Evolutionary conservation across 2,113 vertebrate genomes (phyloP), one percentile per base, ranked within the genome.

Genomic region (Rafetus swinhoei): DNA sequence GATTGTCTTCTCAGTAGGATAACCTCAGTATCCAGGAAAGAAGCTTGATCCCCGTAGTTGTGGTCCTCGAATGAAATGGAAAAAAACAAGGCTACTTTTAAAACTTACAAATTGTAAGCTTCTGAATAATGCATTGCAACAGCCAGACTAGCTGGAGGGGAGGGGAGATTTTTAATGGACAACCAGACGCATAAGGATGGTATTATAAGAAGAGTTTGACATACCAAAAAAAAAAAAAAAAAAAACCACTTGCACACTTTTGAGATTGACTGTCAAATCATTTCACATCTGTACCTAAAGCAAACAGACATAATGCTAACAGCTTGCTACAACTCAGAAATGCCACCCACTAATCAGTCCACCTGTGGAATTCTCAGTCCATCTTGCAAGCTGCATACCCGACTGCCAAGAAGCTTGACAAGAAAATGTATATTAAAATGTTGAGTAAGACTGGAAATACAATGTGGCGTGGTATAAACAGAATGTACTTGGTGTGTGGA

Each of bases 301-400:
- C 98, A 98, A 98, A 98, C 98, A 98, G 98, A 98, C 98, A 98
- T 98, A 98, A 98, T 98, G 98, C 97, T 98, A 98, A 98, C 98
- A 98, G 98, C 98, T 98, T 98, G 98, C 97, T 98, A 97, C 98
- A 98, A 98, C 98, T 98, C 97, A 98, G 97, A 98, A 98, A 98
- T 98, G 98, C 98, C 98, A 98, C 98, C 98, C 98, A 98, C 98
- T 98, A 98, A 98, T 98, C 98, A 98, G 98, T 98, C 98, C 98
- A 98, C 98, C 98, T 98, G 98, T 98, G 97, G 98, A 98, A 98
- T 98, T 98, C 97, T 98, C 97, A 97, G 98, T 97, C 98, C 98
- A 98, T 98, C 98, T 98, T 98, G 98, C 98, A 98, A 97, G 97
- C 98, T 94, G 97, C 97, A 95, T 96, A 97, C 95, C 96, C 97